Evolutionary conservation across 2,113 vertebrate species (phyloP).

Genomic region (Formicarius rufipectus): DNA sequence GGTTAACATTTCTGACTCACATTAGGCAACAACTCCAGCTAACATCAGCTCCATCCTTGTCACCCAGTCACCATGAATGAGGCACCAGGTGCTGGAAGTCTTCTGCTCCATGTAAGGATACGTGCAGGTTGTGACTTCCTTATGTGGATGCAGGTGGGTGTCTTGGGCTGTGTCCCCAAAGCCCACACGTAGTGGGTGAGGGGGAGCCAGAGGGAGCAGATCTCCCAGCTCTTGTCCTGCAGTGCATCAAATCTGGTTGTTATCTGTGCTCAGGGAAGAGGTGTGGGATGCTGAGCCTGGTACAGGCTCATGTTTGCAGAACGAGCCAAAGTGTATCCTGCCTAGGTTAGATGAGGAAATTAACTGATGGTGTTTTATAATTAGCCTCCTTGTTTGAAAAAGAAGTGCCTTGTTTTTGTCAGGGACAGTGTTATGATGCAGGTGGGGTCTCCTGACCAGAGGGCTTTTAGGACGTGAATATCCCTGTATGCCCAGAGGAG

Average conservation of each 20-base stretch:
- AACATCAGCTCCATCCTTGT: neutral
- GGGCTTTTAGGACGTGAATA: neutral
- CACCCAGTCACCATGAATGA: neutral
- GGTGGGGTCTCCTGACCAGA: neutral
- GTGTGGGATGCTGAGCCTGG: accelerated
- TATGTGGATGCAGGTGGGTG: neutral
- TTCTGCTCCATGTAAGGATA: neutral
- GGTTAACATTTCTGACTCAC: neutral
- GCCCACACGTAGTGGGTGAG: accelerated
- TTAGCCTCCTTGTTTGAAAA: neutral
- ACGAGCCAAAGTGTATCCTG: accelerated
- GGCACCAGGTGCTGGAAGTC: neutral
- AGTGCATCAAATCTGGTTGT: neutral
- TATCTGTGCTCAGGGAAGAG: neutral
- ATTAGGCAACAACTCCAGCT: neutral
- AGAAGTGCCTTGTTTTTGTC: neutral
- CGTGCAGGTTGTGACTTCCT: neutral
- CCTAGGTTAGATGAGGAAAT: neutral
- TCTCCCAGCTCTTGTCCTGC: neutral
- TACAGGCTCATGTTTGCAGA: accelerated
- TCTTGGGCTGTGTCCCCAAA: accelerated
- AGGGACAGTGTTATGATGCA: neutral
- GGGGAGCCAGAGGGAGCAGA: neutral
- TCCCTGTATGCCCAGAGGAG: neutral
- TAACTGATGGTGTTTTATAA: neutral